Percentiles rank a stretch among this genome's conserved stretches.
Conservation (phyloP, 2,888 invertebrate species). For the Amiota mariae region DNA sequence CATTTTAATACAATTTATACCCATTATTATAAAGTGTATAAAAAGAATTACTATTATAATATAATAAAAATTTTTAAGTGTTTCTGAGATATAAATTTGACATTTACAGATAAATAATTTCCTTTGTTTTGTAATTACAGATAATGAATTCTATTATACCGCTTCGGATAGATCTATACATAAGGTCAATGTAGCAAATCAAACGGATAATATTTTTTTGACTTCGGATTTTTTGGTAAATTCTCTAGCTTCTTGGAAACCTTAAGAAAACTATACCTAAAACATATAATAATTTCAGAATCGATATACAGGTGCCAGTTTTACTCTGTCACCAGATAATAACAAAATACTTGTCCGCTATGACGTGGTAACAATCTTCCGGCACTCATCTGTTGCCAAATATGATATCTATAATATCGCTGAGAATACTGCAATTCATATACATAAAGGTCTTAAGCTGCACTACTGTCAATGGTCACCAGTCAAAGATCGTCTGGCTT, state of each 20-base stretch:
- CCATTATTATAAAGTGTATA: too few species aligned
- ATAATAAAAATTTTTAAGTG: too few species aligned
- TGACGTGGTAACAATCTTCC: slow-evolving; percentile 73
- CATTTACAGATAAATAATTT: too few species aligned
- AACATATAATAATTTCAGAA: slow-evolving; percentile 53
- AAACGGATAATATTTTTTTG: slow-evolving; percentile 53
- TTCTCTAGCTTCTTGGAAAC: background rate
- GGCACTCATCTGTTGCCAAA: slow-evolving; percentile 79
- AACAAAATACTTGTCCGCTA: slow-evolving; percentile 68
- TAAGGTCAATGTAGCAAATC: slow-evolving; percentile 74
- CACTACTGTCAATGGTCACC: slow-evolving; percentile 80
- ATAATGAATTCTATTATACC: slow-evolving; percentile 76
- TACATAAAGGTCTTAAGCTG: slow-evolving; percentile 76
- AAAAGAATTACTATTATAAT: too few species aligned
- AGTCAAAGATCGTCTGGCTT: slow-evolving; percentile 75
- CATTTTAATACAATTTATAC: too few species aligned
- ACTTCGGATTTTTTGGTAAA: slow-evolving; percentile 61
- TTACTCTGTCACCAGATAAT: slow-evolving; percentile 70
- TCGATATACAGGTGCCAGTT: slow-evolving; percentile 63
- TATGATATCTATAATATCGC: slow-evolving; percentile 78
- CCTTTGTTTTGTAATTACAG: slow-evolving; percentile 67
- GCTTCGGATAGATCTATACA: slow-evolving; percentile 62
- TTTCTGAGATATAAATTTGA: too few species aligned
- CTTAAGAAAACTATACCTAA: background rate
- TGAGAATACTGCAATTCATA: slow-evolving; percentile 61